Conservation (phyloP, 2,797 vertebrate species). For the Xiphophorus birchmanni region DNA sequence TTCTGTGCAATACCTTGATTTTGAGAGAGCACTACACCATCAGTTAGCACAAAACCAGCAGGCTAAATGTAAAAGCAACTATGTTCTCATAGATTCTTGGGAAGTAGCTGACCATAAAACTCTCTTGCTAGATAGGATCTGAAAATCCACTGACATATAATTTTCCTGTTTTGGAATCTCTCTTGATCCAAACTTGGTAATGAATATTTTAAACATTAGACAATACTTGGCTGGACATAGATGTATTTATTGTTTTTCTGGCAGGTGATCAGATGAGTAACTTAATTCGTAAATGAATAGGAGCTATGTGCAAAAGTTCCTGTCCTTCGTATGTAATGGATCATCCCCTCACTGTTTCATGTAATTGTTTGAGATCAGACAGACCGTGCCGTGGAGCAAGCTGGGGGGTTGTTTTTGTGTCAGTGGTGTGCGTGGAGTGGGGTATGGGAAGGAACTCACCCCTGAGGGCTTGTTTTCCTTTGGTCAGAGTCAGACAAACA, state of each 20-base stretch:
- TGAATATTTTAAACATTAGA: slow-evolving; percentile 45
- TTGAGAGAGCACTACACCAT: background rate
- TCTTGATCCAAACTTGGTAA: slow-evolving; percentile 1
- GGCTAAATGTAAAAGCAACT: background rate
- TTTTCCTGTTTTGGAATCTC: slow-evolving; percentile 32
- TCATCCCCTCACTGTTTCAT: slow-evolving; percentile 42
- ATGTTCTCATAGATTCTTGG: background rate
- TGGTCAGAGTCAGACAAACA: slow-evolving; percentile 66
- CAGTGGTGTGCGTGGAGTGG: background rate
- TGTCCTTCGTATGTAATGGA: slow-evolving; percentile 51
- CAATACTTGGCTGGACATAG: slow-evolving; percentile 33
- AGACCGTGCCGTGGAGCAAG: slow-evolving; percentile 34
- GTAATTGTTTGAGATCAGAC: slow-evolving; percentile 59
- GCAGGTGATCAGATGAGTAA: slow-evolving; percentile 48
- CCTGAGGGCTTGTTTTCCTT: slow-evolving; percentile 55
- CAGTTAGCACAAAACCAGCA: background rate
- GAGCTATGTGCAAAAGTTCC: slow-evolving; percentile 56
- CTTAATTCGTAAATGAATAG: slow-evolving; percentile 61
- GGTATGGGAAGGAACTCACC: slow-evolving; percentile 36
- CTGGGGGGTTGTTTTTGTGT: slow-evolving; percentile 42
- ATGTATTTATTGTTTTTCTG: slow-evolving; percentile 61
- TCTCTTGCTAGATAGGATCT: background rate
- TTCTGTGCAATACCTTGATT: background rate
- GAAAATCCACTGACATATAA: slow-evolving; percentile 22
- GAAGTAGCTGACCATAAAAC: slow-evolving; percentile 13